These are phyloP conservation scores for Enteromius radiatus DNA, from an alignment of 2,797 vertebrate species.

Conservation along the genomic window DNA sequence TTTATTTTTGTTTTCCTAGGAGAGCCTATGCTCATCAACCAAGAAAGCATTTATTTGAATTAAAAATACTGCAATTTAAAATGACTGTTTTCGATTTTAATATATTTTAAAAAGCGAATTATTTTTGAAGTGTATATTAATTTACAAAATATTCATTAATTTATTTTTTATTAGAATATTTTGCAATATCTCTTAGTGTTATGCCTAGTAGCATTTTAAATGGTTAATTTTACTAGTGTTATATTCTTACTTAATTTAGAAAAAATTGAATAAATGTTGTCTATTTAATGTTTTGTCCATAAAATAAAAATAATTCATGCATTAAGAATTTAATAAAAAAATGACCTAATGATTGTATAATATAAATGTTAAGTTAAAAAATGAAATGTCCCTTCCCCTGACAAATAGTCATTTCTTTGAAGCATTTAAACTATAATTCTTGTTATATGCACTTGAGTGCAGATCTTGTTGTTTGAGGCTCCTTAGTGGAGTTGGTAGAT, in stretches of 20 bases:
- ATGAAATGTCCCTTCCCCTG: background rate
- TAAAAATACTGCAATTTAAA: too few species aligned
- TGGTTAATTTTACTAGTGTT: background rate
- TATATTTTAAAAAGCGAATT: too few species aligned
- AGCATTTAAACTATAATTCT: background rate
- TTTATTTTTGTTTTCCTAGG: background rate
- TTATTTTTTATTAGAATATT: too few species aligned
- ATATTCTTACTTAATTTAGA: background rate
- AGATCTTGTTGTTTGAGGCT: background rate
- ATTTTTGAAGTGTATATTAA: too few species aligned
- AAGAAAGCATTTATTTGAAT: background rate
- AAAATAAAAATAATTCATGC: background rate
- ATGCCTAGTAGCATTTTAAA: too few species aligned
- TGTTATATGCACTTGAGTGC: background rate
- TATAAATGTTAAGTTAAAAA: background rate
- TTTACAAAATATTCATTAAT: too few species aligned
- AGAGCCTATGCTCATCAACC: background rate
- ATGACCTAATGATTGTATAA: too few species aligned
- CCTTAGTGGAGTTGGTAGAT: background rate
- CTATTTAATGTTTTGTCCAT: background rate
- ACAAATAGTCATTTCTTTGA: background rate
- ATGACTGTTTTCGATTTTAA: too few species aligned
- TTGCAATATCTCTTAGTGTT: too few species aligned
- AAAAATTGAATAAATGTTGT: background rate
- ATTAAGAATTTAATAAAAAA: background rate